Conservation (phyloP, 2,797 vertebrate species). For the Anabas testudineus region DNA sequence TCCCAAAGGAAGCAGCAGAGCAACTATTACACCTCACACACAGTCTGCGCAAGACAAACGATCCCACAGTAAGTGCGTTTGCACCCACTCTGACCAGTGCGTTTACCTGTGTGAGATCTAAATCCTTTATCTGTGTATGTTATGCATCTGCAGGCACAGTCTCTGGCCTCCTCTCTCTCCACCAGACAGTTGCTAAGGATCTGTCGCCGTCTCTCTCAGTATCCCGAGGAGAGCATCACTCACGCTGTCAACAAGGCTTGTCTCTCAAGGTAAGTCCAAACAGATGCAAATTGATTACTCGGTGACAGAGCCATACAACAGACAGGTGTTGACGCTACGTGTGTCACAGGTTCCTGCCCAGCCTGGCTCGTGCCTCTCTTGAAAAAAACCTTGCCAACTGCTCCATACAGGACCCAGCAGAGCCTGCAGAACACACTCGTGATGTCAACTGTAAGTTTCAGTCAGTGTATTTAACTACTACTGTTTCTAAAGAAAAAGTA, state of each 20-base stretch:
- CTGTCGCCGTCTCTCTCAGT: conserved; percentile 90
- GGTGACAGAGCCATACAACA: neutral
- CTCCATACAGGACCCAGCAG: conserved; percentile 80
- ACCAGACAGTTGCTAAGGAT: conserved; percentile 94
- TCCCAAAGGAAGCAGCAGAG: conserved; percentile 88
- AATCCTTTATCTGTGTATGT: conserved; percentile 10
- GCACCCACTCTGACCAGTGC: neutral
- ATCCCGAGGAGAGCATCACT: conserved; percentile 91
- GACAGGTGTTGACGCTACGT: neutral
- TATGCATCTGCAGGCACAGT: conserved; percentile 86
- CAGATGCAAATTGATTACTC: neutral
- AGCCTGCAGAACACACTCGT: conserved; percentile 61
- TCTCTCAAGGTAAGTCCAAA: conserved; percentile 89
- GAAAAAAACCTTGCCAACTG: conserved; percentile 89
- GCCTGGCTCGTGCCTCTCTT: conserved; percentile 89
- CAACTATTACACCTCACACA: conserved; percentile 91
- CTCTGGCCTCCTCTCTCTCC: conserved; percentile 93
- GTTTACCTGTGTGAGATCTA: conserved; percentile 1
- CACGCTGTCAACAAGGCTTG: conserved; percentile 94
- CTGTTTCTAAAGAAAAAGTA: too few species aligned
- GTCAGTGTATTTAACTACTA: too few species aligned
- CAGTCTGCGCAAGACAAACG: conserved; percentile 89
- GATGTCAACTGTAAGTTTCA: conserved; percentile 87
- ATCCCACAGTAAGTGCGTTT: conserved; percentile 88
- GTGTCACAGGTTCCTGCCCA: conserved; percentile 92